Conservation (phyloP, 2,113 vertebrate genomes). For the Holacanthus passer region DNA sequence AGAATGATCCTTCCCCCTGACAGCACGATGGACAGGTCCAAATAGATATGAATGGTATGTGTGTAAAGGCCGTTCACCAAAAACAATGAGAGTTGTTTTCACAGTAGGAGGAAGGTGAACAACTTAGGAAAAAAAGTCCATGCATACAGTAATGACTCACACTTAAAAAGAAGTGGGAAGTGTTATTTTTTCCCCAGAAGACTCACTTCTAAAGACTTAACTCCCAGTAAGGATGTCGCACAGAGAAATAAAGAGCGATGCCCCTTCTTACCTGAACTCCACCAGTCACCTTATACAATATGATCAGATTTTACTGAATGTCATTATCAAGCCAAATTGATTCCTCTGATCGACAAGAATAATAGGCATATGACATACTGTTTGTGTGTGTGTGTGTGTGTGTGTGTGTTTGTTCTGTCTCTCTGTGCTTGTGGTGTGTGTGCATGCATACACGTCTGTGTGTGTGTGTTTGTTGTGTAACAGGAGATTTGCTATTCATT, state of each 20-base stretch:
- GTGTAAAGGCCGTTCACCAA: conserved; percentile 15
- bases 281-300: conserved; percentile 87
- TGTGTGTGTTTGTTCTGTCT: not conserved
- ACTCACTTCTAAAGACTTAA: conserved; percentile 29
- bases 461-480: conserved; percentile 19
- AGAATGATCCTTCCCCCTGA: not conserved
- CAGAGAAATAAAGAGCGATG: conserved; percentile 14
- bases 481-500: conserved; percentile 84
- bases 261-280: not conserved
- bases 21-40: conserved; percentile 8
- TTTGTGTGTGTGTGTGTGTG: not conserved
- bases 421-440: not conserved
- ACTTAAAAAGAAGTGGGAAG: conserved; percentile 28
- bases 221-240: not conserved
- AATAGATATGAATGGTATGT: not conserved
- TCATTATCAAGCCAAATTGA: conserved; percentile 78
- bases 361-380: conserved; percentile 72
- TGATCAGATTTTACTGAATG: conserved; percentile 74
- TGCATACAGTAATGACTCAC: conserved; percentile 23
- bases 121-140: conserved; percentile 6
- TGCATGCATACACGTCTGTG: not conserved
- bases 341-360: conserved; percentile 87
- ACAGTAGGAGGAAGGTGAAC: conserved; percentile 18
- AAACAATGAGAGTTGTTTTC: conserved; percentile 33
- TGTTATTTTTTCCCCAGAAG: conserved; percentile 5